Conservation (phyloP, 2,797 vertebrate species). For the Cryptoblepharus egeriae region DNA sequence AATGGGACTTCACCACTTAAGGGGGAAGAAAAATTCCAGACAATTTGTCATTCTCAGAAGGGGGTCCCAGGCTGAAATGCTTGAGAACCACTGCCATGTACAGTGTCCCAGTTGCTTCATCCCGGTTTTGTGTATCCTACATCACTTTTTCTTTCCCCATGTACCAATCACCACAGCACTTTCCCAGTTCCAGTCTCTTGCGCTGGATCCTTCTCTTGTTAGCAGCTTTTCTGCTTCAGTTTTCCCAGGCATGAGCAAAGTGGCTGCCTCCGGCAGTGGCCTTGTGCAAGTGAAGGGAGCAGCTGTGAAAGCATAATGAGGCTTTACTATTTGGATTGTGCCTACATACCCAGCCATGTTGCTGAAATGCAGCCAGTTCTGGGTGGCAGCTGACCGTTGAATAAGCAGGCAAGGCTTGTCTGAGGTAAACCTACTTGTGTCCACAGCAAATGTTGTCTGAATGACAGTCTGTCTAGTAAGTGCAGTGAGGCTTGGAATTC, state of each 20-base stretch:
- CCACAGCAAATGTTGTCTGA: not conserved
- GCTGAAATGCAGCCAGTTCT: slow-evolving; percentile 21
- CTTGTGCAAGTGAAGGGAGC: slow-evolving; percentile 18
- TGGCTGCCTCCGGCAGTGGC: slow-evolving; percentile 3
- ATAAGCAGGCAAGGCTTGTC: not conserved
- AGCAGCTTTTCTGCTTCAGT: slow-evolving; percentile 3
- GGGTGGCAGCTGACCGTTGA: slow-evolving; percentile 7
- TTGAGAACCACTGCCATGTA: too few species aligned
- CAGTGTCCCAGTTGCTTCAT: not conserved
- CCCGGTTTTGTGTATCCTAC: not conserved
- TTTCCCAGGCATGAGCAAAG: slow-evolving; percentile 4
- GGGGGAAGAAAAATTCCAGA: too few species aligned
- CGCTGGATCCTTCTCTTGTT: not conserved
- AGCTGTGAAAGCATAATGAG: slow-evolving; percentile 24
- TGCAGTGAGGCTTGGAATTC: not conserved
- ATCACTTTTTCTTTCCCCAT: not conserved
- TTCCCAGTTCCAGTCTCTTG: not conserved
- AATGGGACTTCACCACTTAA: too few species aligned
- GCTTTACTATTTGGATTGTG: slow-evolving; percentile 18
- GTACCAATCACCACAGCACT: not conserved
- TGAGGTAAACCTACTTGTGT: not conserved
- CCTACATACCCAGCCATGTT: not conserved
- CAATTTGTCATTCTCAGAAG: too few species aligned
- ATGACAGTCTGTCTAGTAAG: not conserved
- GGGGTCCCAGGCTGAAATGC: too few species aligned